These are phyloP conservation scores for Uria aalge DNA, from an alignment of 2,113 vertebrate genomes.

Conservation along the genomic window DNA sequence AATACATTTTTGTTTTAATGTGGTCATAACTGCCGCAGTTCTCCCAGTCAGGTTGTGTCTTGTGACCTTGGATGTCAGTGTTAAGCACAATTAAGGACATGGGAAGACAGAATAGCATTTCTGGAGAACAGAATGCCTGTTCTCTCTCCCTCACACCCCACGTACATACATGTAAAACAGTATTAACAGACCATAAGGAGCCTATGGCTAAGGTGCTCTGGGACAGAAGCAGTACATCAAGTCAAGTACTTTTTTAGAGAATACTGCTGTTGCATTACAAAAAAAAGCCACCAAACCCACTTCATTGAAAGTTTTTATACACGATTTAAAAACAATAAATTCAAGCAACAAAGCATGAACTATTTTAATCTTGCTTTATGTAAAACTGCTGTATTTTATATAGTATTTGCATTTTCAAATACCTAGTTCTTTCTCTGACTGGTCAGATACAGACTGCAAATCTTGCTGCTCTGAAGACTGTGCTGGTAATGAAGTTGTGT, in stretches of 20 bases:
- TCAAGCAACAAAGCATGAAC: not conserved
- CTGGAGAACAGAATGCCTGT: not conserved
- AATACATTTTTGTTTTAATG: not conserved
- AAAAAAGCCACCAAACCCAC: not conserved
- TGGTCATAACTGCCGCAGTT: not conserved
- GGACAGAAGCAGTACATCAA: not conserved
- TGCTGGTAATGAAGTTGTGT: constrained; percentile 60
- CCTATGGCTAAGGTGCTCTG: not conserved
- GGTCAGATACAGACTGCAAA: constrained; percentile 69
- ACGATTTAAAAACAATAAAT: not conserved
- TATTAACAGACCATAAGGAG: not conserved
- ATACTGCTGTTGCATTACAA: not conserved
- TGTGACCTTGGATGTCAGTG: not conserved
- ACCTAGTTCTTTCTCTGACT: constrained; percentile 82
- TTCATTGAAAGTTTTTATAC: not conserved
- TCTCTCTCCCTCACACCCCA: not conserved
- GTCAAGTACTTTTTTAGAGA: not conserved
- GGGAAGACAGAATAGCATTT: not conserved
- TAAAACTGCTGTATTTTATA: not conserved
- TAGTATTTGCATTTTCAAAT: constrained; percentile 16
- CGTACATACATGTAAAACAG: not conserved
- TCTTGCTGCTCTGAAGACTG: constrained; percentile 68
- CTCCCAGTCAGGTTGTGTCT: not conserved
- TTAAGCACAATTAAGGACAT: not conserved
- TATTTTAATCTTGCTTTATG: not conserved